Evolutionary conservation across 2,888 invertebrate genomes (phyloP).

Genomic region (Salticus scenicus): DNA sequence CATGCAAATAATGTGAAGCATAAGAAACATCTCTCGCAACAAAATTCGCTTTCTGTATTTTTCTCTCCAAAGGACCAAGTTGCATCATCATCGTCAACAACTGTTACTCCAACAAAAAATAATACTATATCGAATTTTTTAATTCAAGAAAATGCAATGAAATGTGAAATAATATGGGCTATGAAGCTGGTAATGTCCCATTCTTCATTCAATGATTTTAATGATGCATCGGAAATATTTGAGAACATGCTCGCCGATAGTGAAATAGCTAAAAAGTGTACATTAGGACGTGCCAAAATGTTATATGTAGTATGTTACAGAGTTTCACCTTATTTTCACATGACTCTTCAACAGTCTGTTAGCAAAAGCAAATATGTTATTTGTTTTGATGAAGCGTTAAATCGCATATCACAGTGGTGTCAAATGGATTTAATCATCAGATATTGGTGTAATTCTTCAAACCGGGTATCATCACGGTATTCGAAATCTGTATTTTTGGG

Average conservation of each 20-base stretch:
- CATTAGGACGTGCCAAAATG: neutral
- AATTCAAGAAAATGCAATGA: neutral
- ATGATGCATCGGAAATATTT: neutral
- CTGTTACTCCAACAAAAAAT: neutral
- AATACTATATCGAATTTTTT: neutral
- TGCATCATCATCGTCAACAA: neutral
- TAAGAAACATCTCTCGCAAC: too few species aligned
- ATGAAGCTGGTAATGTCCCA: neutral
- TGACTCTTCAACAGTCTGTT: neutral
- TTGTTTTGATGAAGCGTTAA: neutral
- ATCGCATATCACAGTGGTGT: neutral
- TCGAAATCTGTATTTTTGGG: neutral
- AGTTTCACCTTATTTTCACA: neutral
- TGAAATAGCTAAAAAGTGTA: neutral
- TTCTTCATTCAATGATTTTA: constrained; percentile 5
- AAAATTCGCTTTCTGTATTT: too few species aligned
- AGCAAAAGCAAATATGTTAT: neutral
- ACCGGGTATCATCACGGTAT: neutral
- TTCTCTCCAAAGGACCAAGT: neutral
- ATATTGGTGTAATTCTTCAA: neutral
- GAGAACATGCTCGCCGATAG: neutral
- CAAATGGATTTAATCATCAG: neutral
- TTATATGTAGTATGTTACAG: neutral
- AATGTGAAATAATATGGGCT: neutral
- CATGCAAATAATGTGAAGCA: neutral